Evolutionary conservation across 2,113 vertebrate species (phyloP), one percentile per base, ranked within the genome.

Genomic region (Cynopterus brachyotis): DNA sequence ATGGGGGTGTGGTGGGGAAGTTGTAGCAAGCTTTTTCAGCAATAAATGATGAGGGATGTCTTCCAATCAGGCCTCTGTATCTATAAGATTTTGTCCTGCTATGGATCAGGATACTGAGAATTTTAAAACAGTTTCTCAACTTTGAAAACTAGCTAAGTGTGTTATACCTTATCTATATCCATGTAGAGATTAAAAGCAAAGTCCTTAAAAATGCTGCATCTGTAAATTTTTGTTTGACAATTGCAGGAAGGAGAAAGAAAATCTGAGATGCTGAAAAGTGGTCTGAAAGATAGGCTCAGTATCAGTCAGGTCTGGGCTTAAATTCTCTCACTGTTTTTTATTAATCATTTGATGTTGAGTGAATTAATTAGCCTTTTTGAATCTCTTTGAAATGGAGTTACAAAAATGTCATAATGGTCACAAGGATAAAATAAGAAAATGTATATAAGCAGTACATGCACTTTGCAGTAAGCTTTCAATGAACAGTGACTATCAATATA

Each of bases 361-460:
- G 67, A 81, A 26, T 28, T 92, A 30, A 55, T 89, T 85, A n/a
- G 45, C 47, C 4, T 62, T 2, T 70, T 35, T 66, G 30, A 8
- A 32, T 78, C 59, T 89, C 55, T 92, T 47, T 81, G 60, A 91
- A 92, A 57, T 47, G 32, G n/a, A 91, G 2, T 60, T 37, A 11
- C 6, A 80, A 53, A 42, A 7, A 60, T 59, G 28, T 15, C 42
- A 57, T 6, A 19, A 45, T 9, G 32, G 20, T 32, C 47, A 24
- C 59, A 64, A 91, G 59, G 22, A 83, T 67, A 40, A 87, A 89
- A 94, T 57, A 86, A 80, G 69, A 32, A 84, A 92, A 66, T 64
- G 16, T 42, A 55, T 26, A 28, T 30, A 73, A 93, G 60, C 7
- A 66, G 66, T 47, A 66, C 67, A n/a, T 32, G 13, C 16, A 87